Base-by-base conservation (phyloP, 1,140 invertebrate species). In the Steinernema khuongi region DNA sequence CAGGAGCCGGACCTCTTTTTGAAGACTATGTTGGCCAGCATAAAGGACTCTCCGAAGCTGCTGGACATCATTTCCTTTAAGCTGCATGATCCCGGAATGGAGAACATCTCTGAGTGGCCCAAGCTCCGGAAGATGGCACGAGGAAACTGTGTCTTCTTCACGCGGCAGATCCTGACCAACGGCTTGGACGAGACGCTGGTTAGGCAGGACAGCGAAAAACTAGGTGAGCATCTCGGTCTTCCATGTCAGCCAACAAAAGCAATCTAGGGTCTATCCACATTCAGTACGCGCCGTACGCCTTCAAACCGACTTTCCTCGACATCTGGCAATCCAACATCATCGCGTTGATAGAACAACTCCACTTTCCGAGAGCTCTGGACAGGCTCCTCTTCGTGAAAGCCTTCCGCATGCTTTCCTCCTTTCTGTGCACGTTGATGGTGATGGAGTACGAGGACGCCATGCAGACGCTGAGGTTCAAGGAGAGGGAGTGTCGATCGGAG, bases 281-380 rank as follows among this genome's bases (percentile, higher is more conserved):
- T 22, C 50, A 60, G 26, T 60, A 60, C 50, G 7, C 50, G 14
- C 50, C 50, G 4, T 22, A 60, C 50, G 50, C 14, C 50, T 60
- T 60, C 50, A 60, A 60, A 22, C 50, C 50, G 7, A 60, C 19
- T 2, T 60, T 60, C 22, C 22, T 60, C 11, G 50, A 60, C 50
- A 60, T 60, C 50, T 60, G 50, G 50, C 50, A 60, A 22, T 60
- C 50, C 7, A 60, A 60, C 50, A 60, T 60, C 14, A 14, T 60
- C 7, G 4, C 4, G 11, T n/a, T 14, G 14, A 11, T 60, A 14
- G 50, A 60, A 22, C 50, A 60, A 22, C 4, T 60, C 11, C 2
- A 14, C 19, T 60, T 60, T 22, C 50, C 14, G 4, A 11, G 50
- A 7, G 14, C 14, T 4, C 14, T 60, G 11, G 50, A 60, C 7